Conservation (phyloP, 2,113 vertebrate genomes). For the Melanerpes formicivorus region DNA sequence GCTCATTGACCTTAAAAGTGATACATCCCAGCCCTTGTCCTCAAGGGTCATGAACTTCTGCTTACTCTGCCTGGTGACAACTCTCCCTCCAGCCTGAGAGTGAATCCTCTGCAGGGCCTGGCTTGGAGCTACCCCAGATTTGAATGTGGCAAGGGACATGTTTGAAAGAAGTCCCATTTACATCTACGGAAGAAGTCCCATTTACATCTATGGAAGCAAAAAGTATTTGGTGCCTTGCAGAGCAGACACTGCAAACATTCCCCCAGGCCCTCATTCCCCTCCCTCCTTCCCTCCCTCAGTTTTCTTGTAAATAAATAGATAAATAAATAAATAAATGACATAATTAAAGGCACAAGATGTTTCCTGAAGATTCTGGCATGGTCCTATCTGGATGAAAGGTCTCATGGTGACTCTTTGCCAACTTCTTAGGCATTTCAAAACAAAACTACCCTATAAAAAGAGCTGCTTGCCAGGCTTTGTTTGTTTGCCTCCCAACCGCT, state of each 20-base stretch:
- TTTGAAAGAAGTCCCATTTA: slow-evolving; percentile 3
- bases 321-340: too few relatives aligned
- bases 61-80: neutral
- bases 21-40: neutral
- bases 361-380: slow-evolving; percentile 59
- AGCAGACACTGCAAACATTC: neutral
- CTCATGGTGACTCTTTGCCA: slow-evolving; percentile 23
- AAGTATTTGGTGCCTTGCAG: neutral
- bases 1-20: neutral
- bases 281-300: neutral
- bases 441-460: slow-evolving; percentile 55
- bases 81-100: neutral
- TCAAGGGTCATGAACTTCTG: neutral
- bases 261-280: neutral
- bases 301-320: slow-evolving; percentile 34
- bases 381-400: slow-evolving; percentile 58
- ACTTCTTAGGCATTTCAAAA: slow-evolving; percentile 55
- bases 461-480: slow-evolving; percentile 35
- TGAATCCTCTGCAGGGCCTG: neutral
- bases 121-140: neutral
- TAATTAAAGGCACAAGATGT: slow-evolving; percentile 30
- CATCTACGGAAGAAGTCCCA: neutral
- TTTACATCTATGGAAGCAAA: neutral
- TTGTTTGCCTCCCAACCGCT: slow-evolving; percentile 43
- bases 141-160: neutral